phyloP scores from a whole-genome alignment of 2,888 invertebrate genomes.

The Aproaerema taeniolella region DNA sequence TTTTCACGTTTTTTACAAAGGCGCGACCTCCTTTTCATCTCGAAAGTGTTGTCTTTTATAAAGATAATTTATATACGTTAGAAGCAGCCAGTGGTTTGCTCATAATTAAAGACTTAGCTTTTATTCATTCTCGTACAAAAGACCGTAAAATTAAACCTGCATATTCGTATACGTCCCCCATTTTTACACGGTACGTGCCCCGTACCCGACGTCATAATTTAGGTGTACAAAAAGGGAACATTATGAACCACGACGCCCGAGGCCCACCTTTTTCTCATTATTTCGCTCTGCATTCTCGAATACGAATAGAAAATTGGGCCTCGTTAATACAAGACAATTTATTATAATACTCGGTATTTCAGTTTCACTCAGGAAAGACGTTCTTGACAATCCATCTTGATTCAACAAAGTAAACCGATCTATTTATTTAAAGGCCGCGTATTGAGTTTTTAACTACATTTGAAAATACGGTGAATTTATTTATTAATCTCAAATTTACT shows the following conservation, averaged over 20 bases:
- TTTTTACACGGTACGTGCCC: constrained; percentile 55
- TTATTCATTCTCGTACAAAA: constrained; percentile 59
- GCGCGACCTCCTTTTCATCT: constrained; percentile 27
- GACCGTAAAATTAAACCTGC: constrained; percentile 61
- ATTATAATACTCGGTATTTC: constrained; percentile 18
- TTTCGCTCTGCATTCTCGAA: constrained; percentile 38
- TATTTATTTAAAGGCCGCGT: too few relatives aligned
- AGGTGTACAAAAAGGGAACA: constrained; percentile 58
- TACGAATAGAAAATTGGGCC: constrained; percentile 36
- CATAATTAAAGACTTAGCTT: constrained; percentile 61
- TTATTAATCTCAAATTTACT: too few relatives aligned
- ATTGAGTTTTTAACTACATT: too few relatives aligned
- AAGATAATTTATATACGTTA: constrained; percentile 44
- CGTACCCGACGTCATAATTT: constrained; percentile 61
- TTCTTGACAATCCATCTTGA: too few relatives aligned
- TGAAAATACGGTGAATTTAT: too few relatives aligned
- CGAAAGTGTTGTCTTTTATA: constrained; percentile 38
- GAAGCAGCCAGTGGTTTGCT: constrained; percentile 40
- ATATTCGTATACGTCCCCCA: constrained; percentile 56
- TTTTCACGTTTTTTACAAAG: neutral
- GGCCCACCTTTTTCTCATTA: constrained; percentile 53
- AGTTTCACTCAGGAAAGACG: too few relatives aligned
- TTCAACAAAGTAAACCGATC: too few relatives aligned
- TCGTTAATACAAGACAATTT: constrained; percentile 27
- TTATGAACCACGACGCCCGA: constrained; percentile 48